Evolutionary conservation across 53 echinoderm and acorn worm species (phyloP), one percentile per base, ranked within the genome.

Genomic region (Holothuria leucospilota): DNA sequence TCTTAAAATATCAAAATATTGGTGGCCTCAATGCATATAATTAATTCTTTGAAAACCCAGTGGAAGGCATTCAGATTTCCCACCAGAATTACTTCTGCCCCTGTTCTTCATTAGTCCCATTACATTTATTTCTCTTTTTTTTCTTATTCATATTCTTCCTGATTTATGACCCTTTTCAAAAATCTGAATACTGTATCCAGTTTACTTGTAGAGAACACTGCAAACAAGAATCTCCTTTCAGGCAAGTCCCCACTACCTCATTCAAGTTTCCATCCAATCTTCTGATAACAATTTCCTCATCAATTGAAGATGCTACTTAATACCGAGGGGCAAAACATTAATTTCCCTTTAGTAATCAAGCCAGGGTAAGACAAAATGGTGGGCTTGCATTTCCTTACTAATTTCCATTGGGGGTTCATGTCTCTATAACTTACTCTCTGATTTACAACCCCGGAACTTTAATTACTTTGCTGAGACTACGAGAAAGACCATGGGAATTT

Each of bases 271-370:
- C 75, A 75, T 75, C 51, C 75, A 75, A 75, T 75, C 49, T 75
- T 13, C 75, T 49, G 24, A 75, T 75, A 75, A 75, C 51, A 24
- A 75, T 75, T 75, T 51, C 68, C 29, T 68, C 68, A 52, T 75
- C 75, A 21, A 52, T 51, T 49, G 51, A 24, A 51, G 75, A 51
- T 52, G 49, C 51, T 51, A 75, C 51, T 75, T 75, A 51, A 75
- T 75, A 75, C 75, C 39, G 75, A 75, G 75, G 56, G 51, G 75
- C 75, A 46, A 75, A 75, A 75, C 75, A 75, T 75, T 75, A 75
- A 75, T 75, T 75, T 75, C 75, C 75, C 53, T 75, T 75, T 75
- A 75, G 75, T 75, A 75, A 75, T 75, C 75, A 75, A 49, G 49
- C 25, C 75, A 51, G 75, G 49, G 52, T 75, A 75, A 75, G 75